Evolutionary conservation across 2,888 invertebrate species (phyloP), one percentile per base, ranked within the genome.

Genomic region (Alentia gelatinosa): DNA sequence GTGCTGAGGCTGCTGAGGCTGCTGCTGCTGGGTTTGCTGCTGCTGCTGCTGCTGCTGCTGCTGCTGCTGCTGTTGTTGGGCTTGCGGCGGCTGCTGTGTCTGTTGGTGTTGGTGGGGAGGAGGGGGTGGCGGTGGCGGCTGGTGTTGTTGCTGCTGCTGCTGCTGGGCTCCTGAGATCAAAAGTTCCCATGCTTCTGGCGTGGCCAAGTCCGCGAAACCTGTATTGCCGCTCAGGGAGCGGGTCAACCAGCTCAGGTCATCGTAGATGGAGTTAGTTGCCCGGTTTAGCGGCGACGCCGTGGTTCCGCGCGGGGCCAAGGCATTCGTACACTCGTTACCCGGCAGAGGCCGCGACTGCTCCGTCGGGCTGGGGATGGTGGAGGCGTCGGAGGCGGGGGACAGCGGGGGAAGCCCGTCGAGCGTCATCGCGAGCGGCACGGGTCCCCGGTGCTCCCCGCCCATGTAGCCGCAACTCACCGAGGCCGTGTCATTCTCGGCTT

Each of bases 281-380:
- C 83, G 83, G 83, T 15, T n/a, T 9, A 68, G 68, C 33, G 68
- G 68, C 68, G 68, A 56, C 68, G 68, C 23, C 68, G 40, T 39
- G 56, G 19, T 56, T 19, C 56, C 56, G 56, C 56, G 56, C 56
- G 19, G 56, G 23, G 19, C n/a, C 4, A 1, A 4, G n/a, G 40
- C 83, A 12, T 7, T 5, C 33, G 42, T 47, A 30, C 47, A 42
- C 42, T 47, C 86, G 86, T 9, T 26, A 7, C 86, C 86, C 30
- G 86, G 86, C 12, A 86, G 50, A 30, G 86, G 86, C 23, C 86
- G 86, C 42, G 50, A 23, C 30, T 86, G 86, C 33, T 86, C 86
- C 26, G 86, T 86, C 26, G 86, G 86, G 47, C n/a, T n/a, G 47
- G 86, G 86, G 47, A 86, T 30, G 86, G 86, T 86, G 12, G 86